phyloP scores from a whole-genome alignment of 1,140 invertebrate species.

The Saccostrea echinata region DNA sequence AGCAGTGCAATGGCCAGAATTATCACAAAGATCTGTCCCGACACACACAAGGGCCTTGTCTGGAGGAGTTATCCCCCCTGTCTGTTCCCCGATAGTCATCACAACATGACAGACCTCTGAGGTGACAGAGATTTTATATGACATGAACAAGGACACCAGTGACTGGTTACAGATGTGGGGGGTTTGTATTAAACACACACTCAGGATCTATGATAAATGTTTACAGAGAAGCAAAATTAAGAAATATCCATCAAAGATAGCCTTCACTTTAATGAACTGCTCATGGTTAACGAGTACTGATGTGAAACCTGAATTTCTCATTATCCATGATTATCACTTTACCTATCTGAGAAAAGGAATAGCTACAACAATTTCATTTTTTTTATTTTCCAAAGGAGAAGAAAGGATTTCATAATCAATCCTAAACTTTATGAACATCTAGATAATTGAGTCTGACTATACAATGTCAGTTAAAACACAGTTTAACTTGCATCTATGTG shows the following conservation, averaged over 20 bases:
- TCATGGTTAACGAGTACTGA: too few species aligned
- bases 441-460: background rate
- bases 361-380: too few species aligned
- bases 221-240: background rate
- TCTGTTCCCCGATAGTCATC: slow-evolving; percentile 12
- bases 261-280: too few species aligned
- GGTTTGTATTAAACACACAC: background rate
- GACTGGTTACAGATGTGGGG: background rate
- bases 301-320: too few species aligned
- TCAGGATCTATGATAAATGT: background rate
- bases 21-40: background rate
- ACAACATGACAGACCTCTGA: background rate
- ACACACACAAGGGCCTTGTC: background rate
- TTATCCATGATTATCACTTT: too few species aligned
- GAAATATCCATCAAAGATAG: background rate
- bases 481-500: background rate
- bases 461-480: background rate
- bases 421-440: background rate
- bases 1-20: background rate
- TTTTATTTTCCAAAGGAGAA: too few species aligned
- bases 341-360: too few species aligned
- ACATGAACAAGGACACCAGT: background rate
- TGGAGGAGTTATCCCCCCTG: background rate
- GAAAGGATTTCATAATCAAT: background rate
- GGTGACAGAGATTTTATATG: background rate